A percentile compares a stretch with the other conserved stretches of the same genome.
phyloP scores from a whole-genome alignment of 1,140 invertebrate species.

The Drosophila neocordata region DNA sequence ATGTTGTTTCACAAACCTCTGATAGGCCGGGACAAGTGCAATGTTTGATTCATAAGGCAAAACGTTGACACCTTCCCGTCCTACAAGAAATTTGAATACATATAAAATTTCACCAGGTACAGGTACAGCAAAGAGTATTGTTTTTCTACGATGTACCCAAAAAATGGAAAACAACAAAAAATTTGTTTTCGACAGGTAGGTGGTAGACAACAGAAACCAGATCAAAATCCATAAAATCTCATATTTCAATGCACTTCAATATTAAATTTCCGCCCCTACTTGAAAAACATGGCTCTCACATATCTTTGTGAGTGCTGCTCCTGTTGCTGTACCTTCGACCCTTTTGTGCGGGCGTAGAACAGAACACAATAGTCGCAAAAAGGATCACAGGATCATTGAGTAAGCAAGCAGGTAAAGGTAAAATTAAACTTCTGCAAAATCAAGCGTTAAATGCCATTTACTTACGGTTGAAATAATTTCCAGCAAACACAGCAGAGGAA shows the following conservation, averaged over 20 bases:
- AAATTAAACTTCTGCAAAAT: conserved; percentile 70
- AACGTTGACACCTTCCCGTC: conserved; percentile 83
- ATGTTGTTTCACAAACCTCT: conserved; percentile 58
- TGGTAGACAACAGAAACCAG: conserved; percentile 48
- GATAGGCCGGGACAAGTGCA: conserved; percentile 83
- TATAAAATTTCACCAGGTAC: conserved; percentile 62
- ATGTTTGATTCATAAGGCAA: conserved; percentile 74
- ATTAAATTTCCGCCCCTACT: conserved; percentile 78
- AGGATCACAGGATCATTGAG: conserved; percentile 28
- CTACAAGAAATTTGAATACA: conserved; percentile 71
- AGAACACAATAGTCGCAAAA: conserved; percentile 63
- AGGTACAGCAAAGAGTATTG: conserved; percentile 10
- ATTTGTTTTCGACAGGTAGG: conserved; percentile 48
- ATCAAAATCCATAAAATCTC: conserved; percentile 69
- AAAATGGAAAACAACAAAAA: conserved; percentile 14
- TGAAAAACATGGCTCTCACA: conserved; percentile 35
- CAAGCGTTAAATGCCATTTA: conserved; percentile 77
- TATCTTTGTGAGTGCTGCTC: conserved; percentile 24
- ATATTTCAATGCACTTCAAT: conserved; percentile 69
- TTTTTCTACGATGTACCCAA: conserved; percentile 40
- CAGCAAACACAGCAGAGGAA: conserved; percentile 29
- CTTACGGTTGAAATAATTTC: conserved; percentile 67
- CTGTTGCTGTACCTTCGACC: conserved; percentile 6
- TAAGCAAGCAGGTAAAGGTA: conserved; percentile 48
- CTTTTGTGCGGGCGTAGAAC: conserved; percentile 55